A percentile compares a stretch with the other conserved stretches of the same genome.
phyloP scores from a whole-genome alignment of 92 coral and sea anemone genomes.

The Umimayanthus chanpuru region DNA sequence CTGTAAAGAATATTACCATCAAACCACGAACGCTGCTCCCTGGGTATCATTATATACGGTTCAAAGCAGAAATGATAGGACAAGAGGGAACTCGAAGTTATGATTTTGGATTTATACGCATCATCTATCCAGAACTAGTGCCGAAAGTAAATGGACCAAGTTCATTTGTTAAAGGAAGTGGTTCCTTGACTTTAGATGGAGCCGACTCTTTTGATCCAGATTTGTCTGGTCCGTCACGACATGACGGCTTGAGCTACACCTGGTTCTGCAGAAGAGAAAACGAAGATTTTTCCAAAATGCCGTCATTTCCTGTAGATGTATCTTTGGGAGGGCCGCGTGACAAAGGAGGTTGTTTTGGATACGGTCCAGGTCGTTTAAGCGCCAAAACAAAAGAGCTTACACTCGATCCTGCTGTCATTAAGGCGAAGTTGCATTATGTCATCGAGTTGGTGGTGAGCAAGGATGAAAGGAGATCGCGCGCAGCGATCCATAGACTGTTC shows the following conservation, averaged over 20 bases:
- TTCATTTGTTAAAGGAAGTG: slow-evolving; percentile 41
- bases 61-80: slow-evolving; percentile 34
- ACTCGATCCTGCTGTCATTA: slow-evolving; percentile 61
- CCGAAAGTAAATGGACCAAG: slow-evolving; percentile 39
- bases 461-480: slow-evolving; percentile 40
- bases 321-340: neutral
- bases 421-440: slow-evolving; percentile 60
- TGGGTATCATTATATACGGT: slow-evolving; percentile 38
- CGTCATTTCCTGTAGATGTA: slow-evolving; percentile 40
- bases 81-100: neutral
- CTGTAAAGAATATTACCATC: slow-evolving; percentile 1
- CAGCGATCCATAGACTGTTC: slow-evolving; percentile 26
- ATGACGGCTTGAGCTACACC: neutral
- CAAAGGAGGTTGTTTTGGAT: slow-evolving; percentile 57
- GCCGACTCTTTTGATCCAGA: slow-evolving; percentile 29
- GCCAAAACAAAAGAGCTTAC: neutral
- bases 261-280: slow-evolving; percentile 54
- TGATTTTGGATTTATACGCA: slow-evolving; percentile 43
- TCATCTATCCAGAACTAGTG: slow-evolving; percentile 6
- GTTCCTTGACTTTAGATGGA: slow-evolving; percentile 36
- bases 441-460: slow-evolving; percentile 66
- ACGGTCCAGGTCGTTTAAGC: slow-evolving; percentile 59
- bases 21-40: neutral
- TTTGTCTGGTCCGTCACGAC: slow-evolving; percentile 12
- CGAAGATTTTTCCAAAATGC: slow-evolving; percentile 25